Base-by-base conservation (phyloP, 2,797 vertebrate genomes). In the Notolepis coatsorum region DNA sequence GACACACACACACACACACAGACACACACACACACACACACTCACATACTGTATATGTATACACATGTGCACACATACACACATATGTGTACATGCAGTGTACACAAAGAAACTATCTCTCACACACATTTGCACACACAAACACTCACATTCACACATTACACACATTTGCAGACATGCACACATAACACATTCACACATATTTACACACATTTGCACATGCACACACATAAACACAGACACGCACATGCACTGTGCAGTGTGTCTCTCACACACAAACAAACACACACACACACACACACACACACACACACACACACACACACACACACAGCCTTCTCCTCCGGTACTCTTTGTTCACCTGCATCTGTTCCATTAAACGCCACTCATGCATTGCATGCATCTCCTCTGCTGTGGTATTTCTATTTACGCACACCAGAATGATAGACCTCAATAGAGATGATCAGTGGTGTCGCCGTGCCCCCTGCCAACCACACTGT, bases 401-500 rank as follows among this genome's bases (percentile, higher is more conserved):
- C 69, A 25, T 61, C 49, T 38, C 69, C 69, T 69, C 69, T 57
- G 60, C 49, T 57, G 65, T 61, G 64, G 25, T 74, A 51, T 68
- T 73, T 73, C 43, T 80, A 66, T 69, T 80, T 68, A 80, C 72
- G 59, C 61, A 27, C 43, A 64, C 23, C 69, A 28, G 10, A 51
- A 33, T 9, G 8, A 33, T 20, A 9, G 65, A 69, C 58, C 68
- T 69, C 35, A 42, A 38, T 48, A 58, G 30, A 51, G 52, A 21
- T 5, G 10, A 73, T 61, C 78, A 58, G 13, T 15, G 7, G 38
- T 38, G 38, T 35, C n/a, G n/a, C n/a, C n/a, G n/a, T n/a, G n/a
- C n/a, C n/a, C 49, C 48, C 33, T 50, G 8, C 62, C 65, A 24
- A 31, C n/a, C 57, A 53, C 33, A 77, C 61, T 69, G 50, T 41